phyloP scores from a whole-genome alignment of 2,888 invertebrate genomes.

The Leptopilina myrica region DNA sequence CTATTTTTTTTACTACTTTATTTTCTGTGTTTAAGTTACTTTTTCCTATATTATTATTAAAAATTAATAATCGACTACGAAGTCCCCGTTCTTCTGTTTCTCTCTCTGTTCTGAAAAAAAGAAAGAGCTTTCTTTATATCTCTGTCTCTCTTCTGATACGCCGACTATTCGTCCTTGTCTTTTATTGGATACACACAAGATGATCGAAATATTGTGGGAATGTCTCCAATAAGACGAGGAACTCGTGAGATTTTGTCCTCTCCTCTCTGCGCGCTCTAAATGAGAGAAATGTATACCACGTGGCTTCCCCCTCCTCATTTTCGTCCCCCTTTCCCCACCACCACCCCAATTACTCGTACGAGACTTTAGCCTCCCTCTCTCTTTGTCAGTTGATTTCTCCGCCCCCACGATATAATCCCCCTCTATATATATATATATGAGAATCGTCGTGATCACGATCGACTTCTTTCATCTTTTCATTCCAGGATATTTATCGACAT shows the following conservation, averaged over 20 bases:
- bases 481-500: constrained; percentile 35
- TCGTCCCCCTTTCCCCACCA: constrained; percentile 19
- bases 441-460: constrained; percentile 50
- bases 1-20: too few relatives aligned
- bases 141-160: neutral
- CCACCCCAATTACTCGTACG: neutral
- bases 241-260: constrained; percentile 17
- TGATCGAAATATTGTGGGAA: constrained; percentile 65
- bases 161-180: constrained; percentile 26
- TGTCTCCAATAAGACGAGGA: constrained; percentile 50
- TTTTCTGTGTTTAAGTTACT: too few relatives aligned
- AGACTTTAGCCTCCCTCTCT: too few relatives aligned
- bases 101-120: too few relatives aligned
- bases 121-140: too few relatives aligned
- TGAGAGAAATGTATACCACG: constrained; percentile 18
- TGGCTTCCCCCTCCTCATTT: constrained; percentile 54
- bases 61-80: too few relatives aligned
- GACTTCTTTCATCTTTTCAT: constrained; percentile 53
- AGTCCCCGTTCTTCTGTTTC: too few relatives aligned
- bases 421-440: constrained; percentile 56
- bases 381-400: neutral
- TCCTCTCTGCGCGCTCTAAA: neutral
- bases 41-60: too few relatives aligned
- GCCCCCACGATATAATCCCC: constrained; percentile 27
- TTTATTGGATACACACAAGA: constrained; percentile 42